Evolutionary conservation across 1,140 invertebrate species (phyloP), one percentile per base, ranked within the genome.

Genomic region (Uloborus diversus): DNA sequence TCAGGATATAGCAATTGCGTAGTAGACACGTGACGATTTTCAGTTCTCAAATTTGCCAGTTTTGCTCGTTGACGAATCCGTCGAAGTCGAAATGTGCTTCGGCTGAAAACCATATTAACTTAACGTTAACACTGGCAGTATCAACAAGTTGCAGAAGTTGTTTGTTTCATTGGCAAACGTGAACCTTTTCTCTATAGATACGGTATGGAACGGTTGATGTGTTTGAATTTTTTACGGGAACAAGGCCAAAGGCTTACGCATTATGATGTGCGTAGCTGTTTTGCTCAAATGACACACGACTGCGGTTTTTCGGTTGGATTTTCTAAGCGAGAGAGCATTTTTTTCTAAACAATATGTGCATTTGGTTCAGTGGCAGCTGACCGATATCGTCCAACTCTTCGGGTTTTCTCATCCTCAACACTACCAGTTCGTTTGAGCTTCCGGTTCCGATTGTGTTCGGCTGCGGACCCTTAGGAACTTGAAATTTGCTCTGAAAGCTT

Each of bases 1-100:
- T 20, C 11, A 85, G 79, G 69, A 86, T 82, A 83, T 76, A 79
- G 82, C 83, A 83, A 75, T 86, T 81, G 53, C 83, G 61, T 84
- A 84, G 47, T 27, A 83, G 80, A 84, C 30, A 75, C 81, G 75
- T 82, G 83, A 82, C 28, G 85, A 84, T 33, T 85, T 53, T 23
- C 11, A 28, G 70, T 75, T 81, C 82, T 83, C 85, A 85, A 84
- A 84, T 81, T 32, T 71, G 82, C 32, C 81, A 85, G 79, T 83
- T 84, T 82, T 85, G 83, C 17, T 73, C 35, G 80, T 85, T 85
- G 33, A 84, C 79, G 37, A 42, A 2, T 2, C 17, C 37, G 17
- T 42, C n/a, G n/a, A n/a, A n/a, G 37, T 14, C 14, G 5, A 42
- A 5, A 42, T 5, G 14, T 42, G 37, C 5, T 7, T 5, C 5